Percentiles rank a stretch among this genome's conserved stretches.
These are phyloP conservation scores for Ecdyonurus torrentis DNA, from an alignment of 2,888 invertebrate genomes.

Conservation along the genomic window DNA sequence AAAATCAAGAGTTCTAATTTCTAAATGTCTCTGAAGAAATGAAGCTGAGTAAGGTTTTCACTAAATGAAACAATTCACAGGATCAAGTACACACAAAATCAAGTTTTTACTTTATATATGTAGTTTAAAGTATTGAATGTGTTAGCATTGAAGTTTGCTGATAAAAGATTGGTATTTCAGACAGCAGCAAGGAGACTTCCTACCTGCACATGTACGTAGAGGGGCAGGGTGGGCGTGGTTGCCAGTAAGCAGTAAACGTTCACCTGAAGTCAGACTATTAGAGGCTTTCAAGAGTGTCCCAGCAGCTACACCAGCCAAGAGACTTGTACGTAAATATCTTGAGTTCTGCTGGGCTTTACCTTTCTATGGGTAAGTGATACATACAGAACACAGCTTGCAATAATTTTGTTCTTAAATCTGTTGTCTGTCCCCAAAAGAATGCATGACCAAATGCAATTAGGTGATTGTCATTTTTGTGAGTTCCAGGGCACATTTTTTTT, in stretches of 20 bases:
- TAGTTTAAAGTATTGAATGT: no score
- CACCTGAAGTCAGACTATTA: conserved; percentile 67
- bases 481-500: no score
- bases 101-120: background rate
- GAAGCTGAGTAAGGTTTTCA: no score
- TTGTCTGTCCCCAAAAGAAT: no score
- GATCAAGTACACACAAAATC: background rate
- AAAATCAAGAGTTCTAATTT: no score
- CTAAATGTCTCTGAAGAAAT: no score
- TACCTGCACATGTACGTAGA: conserved; percentile 59
- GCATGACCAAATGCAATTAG: no score
- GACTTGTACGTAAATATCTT: conserved; percentile 74
- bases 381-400: background rate
- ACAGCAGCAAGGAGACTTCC: conserved; percentile 56
- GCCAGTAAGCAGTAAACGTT: conserved; percentile 56
- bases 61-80: no score
- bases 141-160: no score
- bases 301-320: conserved; percentile 60
- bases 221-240: conserved; percentile 52
- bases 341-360: conserved; percentile 82
- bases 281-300: conserved; percentile 79
- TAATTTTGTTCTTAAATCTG: conserved; percentile 1
- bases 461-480: no score
- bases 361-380: conserved; percentile 56
- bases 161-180: conserved; percentile 25